Base-by-base conservation (phyloP, 2,797 vertebrate species). In the Eospalax fontanierii region DNA sequence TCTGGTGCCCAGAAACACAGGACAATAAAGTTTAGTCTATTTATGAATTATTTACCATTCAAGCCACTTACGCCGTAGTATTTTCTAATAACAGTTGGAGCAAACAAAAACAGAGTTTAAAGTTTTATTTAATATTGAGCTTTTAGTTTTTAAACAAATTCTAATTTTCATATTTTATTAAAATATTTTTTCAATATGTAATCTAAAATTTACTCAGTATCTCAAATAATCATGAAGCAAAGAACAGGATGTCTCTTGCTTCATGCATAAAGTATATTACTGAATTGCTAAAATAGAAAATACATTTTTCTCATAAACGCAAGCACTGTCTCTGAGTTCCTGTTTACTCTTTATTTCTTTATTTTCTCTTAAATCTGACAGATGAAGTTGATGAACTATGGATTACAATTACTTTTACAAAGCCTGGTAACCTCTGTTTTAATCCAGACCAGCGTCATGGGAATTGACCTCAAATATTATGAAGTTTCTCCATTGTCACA, bases 161-260 rank as follows among this genome's bases (percentile, higher is more conserved):
- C 35, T 54, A 68, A 78, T 46, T 70, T 22, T 73, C 79, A 10
- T 68, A 88, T 50, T 85, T 87, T 63, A 88, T 92, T 74, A 50
- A 90, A 86, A 82, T 12, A 54, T 3, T 6, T 65, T 19, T 40
- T 35, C 43, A 54, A 80, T 28, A 28, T 71, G 12, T 87, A 71
- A 74, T 35, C n/a, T 33, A 43, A 50, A 43, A 59, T 4, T 6
- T 81, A 11, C 66, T 87, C 63, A 54, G 15, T 82, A 83, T 70
- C 70, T 93, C 7, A 70, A 92, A 82, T 33, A n/a, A 88, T 15
- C 12, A 94, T 91, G 22, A 93, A 82, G 24, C 3, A 88, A 93
- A 93, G 28, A 2, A 50, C 57, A 24, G 71, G 38, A 79, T 59
- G 14, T 46, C 7, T 50, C 65, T 57, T 80, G 15, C 35, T 88